Evolutionary conservation across 2,113 vertebrate genomes (phyloP).

Genomic region (Donacobius atricapilla): DNA sequence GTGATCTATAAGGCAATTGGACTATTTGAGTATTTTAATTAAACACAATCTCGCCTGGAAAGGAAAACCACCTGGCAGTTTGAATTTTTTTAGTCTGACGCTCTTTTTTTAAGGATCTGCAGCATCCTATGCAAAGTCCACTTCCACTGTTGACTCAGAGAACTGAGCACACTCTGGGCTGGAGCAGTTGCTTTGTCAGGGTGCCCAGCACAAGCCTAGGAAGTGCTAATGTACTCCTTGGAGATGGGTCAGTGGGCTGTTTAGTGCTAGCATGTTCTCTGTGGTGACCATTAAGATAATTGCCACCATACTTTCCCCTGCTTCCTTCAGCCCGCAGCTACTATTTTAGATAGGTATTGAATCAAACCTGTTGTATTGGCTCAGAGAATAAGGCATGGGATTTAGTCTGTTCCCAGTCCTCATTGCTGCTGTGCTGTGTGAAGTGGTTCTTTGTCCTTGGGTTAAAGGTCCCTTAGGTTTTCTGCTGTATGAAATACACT

Average conservation of each 20-base stretch:
- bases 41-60: not conserved
- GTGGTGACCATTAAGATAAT: not conserved
- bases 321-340: not conserved
- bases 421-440: not conserved
- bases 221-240: not conserved
- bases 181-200: rapidly evolving
- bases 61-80: not conserved
- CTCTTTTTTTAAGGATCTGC: not conserved
- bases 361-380: rapidly evolving
- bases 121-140: not conserved
- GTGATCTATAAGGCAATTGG: not conserved
- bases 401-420: not conserved
- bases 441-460: not conserved
- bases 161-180: rapidly evolving
- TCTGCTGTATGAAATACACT: not conserved
- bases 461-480: not conserved
- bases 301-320: not conserved
- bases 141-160: not conserved
- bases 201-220: not conserved
- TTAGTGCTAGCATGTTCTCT: not conserved
- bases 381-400: not conserved
- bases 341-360: not conserved
- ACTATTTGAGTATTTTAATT: not conserved
- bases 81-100: not conserved
- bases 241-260: no score